phyloP scores from a whole-genome alignment of 2,797 vertebrate species.

The Ciconia nigra region DNA sequence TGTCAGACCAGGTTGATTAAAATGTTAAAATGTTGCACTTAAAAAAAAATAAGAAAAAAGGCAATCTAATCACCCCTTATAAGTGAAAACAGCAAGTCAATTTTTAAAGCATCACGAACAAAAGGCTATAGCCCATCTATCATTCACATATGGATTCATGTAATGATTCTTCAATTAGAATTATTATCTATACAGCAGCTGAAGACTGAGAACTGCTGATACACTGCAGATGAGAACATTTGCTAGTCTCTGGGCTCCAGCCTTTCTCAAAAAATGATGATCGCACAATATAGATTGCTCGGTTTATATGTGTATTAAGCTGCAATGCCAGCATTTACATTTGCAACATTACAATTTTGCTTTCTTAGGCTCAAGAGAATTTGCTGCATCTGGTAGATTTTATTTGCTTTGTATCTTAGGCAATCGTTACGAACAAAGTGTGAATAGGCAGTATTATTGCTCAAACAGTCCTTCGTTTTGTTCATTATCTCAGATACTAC shows the following conservation, averaged over 20 bases:
- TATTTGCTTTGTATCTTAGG: slow-evolving; percentile 35
- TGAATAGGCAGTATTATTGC: not conserved
- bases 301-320: slow-evolving; percentile 48
- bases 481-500: not conserved
- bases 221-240: slow-evolving; percentile 63
- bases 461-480: not conserved
- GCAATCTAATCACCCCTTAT: not conserved
- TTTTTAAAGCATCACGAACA: slow-evolving; percentile 39
- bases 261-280: slow-evolving; percentile 70
- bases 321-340: slow-evolving; percentile 66
- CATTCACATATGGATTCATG: slow-evolving; percentile 62
- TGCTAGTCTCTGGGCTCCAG: slow-evolving; percentile 62
- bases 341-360: slow-evolving; percentile 44
- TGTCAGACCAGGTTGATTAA: slow-evolving; percentile 33
- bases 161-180: slow-evolving; percentile 78
- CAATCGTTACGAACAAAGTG: slow-evolving; percentile 8
- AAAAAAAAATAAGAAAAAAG: not conserved
- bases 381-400: slow-evolving; percentile 51
- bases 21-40: slow-evolving; percentile 38
- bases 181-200: slow-evolving; percentile 73
- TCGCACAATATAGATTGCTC: slow-evolving; percentile 62
- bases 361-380: slow-evolving; percentile 46
- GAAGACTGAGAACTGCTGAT: slow-evolving; percentile 74
- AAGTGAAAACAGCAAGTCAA: slow-evolving; percentile 35
- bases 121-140: slow-evolving; percentile 54